Conservation (phyloP, 2,797 vertebrate species). For the Nannoperca obscura region DNA sequence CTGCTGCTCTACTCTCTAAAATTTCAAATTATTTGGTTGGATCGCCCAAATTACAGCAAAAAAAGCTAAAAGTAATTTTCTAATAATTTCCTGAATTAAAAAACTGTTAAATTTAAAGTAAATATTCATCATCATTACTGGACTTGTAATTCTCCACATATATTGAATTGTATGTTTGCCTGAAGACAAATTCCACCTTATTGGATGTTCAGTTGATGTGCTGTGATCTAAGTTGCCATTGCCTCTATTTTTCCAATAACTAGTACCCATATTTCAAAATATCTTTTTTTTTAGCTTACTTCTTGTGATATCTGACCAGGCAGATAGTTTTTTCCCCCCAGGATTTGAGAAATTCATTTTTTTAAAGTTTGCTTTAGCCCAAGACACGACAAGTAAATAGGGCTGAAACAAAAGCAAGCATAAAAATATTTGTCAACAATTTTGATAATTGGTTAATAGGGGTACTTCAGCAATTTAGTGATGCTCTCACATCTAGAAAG, state of each 20-base stretch:
- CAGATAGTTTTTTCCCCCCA: not conserved
- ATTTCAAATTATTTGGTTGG: slow-evolving; percentile 8
- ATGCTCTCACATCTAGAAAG: too few species aligned
- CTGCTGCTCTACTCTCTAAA: slow-evolving; percentile 11
- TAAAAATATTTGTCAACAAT: not conserved
- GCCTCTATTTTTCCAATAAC: not conserved
- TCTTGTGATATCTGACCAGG: not conserved
- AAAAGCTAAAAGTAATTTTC: not conserved
- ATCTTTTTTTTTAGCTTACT: not conserved
- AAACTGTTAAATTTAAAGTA: not conserved
- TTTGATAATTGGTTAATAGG: not conserved
- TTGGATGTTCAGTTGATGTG: not conserved
- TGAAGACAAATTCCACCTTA: not conserved
- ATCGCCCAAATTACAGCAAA: slow-evolving; percentile 15
- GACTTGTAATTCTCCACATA: not conserved
- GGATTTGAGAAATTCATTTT: not conserved
- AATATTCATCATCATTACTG: not conserved
- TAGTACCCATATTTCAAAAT: not conserved
- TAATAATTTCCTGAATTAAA: not conserved
- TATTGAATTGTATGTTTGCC: not conserved
- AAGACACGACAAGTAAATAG: not conserved
- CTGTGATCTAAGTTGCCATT: too few species aligned
- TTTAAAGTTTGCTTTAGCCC: not conserved
- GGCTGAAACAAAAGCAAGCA: not conserved
- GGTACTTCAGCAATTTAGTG: too few species aligned